phyloP scores from a whole-genome alignment of 37 sponge, comb jelly and placozoan species.

The Bolinopsis microptera region DNA sequence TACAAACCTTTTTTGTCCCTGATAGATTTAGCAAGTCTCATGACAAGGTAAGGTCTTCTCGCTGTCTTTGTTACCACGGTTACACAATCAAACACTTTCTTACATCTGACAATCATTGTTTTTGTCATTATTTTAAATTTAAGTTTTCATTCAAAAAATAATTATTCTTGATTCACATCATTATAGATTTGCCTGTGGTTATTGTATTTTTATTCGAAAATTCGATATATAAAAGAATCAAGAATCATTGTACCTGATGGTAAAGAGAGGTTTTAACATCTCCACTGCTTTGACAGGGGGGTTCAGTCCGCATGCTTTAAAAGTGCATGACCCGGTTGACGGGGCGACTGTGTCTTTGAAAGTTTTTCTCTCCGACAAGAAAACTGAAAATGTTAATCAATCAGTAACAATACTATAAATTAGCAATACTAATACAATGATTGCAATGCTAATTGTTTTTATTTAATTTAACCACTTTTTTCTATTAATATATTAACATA shows the following conservation, averaged over 20 bases:
- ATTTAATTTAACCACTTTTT: no score
- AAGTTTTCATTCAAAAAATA: no score
- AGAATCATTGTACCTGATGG: not conserved
- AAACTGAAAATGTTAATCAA: not conserved
- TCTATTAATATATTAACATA: no score
- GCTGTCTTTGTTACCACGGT: conserved; percentile 45
- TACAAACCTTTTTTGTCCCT: no score
- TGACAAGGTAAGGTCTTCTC: conserved; percentile 21
- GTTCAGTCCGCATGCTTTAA: conserved; percentile 34
- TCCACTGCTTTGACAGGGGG: not conserved
- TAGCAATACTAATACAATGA: no score
- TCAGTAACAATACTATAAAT: not conserved
- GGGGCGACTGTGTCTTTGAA: not conserved
- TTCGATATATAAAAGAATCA: no score
- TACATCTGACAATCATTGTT: not conserved
- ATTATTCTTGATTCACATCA: no score
- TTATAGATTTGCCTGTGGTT: no score
- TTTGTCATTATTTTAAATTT: no score
- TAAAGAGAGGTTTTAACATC: not conserved
- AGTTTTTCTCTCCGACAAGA: not conserved
- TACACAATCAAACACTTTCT: conserved; percentile 18
- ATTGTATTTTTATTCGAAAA: no score
- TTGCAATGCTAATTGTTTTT: no score
- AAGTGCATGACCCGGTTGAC: not conserved
- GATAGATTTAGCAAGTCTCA: conserved; percentile 23